These are phyloP conservation scores for Poecile montanus DNA, from an alignment of 2,797 vertebrate species.

Conservation along the genomic window DNA sequence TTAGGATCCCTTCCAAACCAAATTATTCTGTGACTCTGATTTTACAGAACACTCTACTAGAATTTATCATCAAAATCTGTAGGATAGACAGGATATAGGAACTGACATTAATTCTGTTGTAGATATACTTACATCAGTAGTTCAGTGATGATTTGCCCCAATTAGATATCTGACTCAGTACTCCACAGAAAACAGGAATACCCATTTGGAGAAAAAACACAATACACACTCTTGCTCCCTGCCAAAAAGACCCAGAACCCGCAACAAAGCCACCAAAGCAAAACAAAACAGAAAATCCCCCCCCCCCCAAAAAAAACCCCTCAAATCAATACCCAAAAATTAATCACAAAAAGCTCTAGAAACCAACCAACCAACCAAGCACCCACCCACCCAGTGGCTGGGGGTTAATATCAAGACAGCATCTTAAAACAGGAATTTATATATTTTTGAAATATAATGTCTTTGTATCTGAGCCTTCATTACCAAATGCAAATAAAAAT, in stretches of 20 bases:
- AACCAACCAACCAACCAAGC: neutral
- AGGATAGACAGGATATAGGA: neutral
- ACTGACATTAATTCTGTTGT: neutral
- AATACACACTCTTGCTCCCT: accelerated
- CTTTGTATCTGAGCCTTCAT: neutral
- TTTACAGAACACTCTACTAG: neutral
- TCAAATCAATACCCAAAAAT: neutral
- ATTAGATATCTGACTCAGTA: neutral
- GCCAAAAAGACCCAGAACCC: neutral
- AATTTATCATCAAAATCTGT: neutral
- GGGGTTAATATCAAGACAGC: neutral
- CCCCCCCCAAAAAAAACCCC: accelerated
- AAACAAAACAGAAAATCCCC: neutral
- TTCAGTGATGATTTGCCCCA: neutral
- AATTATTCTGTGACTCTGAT: neutral
- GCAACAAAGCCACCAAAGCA: neutral
- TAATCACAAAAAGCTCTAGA: neutral
- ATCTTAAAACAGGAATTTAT: neutral
- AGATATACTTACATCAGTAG: neutral
- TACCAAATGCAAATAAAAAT: neutral
- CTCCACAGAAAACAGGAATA: neutral
- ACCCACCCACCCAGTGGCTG: neutral
- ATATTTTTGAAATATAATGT: neutral
- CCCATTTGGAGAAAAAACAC: neutral
- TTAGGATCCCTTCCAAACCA: neutral